Evolutionary conservation across 2,888 invertebrate genomes (phyloP), one percentile per base, ranked within the genome.

Genomic region (Elegia similella): DNA sequence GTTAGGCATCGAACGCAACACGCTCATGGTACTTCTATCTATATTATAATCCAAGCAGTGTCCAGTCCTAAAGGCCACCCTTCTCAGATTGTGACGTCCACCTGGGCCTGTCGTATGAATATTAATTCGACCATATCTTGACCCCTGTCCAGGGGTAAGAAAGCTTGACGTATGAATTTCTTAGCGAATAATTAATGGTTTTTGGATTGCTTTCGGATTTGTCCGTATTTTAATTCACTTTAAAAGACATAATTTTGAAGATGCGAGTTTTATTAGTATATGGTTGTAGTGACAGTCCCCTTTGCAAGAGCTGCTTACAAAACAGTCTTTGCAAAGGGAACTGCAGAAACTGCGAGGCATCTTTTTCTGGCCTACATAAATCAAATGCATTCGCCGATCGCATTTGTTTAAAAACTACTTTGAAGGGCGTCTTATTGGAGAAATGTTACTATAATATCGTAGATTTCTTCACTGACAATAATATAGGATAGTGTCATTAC

Each of bases 101-200:
- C 89, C 89, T 90, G 89, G 84, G 84, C 78, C 83, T 80, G 82
- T 82, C 82, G 87, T 90, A 90, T 91, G 90, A 91, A 91, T 91
- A 91, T 90, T 91, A 91, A 91, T 91, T 90, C 88, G 82, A 83
- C 85, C 88, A 90, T 90, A 90, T 91, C 90, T 90, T 90, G 88
- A 87, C 88, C 90, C 87, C 80, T 81, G 84, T 81, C 86, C 82
- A 65, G 59, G 72, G 75, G 77, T 68, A 82, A 80, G 81, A 79
- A 82, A 77, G 76, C 81, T 83, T 86, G 87, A 85, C 84, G 86
- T 88, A 88, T 88, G 88, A 86, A 86, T 85, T 82, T 83, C 86
- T 86, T 81, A 75, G 76, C 66, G 80, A 85, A 82, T 85, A 84
- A 88, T 86, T 86, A 79, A 87, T 80, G 70, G 66, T 75, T 63